Percentiles rank a stretch among this genome's conserved stretches.
phyloP scores from a whole-genome alignment of 1,140 invertebrate species.

The Anastrepha obliqua region DNA sequence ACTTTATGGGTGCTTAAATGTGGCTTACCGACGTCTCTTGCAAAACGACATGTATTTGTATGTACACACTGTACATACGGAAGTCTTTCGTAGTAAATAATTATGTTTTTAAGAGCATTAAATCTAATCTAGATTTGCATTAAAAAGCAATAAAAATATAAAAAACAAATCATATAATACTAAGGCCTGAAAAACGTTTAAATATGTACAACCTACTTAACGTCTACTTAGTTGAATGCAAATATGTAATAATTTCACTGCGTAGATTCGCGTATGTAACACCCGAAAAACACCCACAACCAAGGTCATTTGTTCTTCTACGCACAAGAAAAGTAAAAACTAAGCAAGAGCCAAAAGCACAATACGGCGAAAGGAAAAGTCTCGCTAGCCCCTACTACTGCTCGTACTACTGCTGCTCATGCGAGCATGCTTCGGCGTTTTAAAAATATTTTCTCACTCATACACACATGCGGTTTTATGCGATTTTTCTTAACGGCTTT shows the following conservation, averaged over 20 bases:
- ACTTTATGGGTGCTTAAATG: too few species aligned
- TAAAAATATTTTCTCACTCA: background rate
- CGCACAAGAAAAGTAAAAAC: background rate
- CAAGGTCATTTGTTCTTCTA: constrained; percentile 24
- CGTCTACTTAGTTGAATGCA: background rate
- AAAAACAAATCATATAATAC: background rate
- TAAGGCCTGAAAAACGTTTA: background rate
- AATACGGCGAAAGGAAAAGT: background rate
- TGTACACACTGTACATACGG: too few species aligned
- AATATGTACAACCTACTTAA: background rate
- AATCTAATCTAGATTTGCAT: too few species aligned
- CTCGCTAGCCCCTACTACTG: background rate
- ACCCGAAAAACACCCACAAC: background rate
- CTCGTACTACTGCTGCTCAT: background rate
- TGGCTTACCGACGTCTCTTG: too few species aligned
- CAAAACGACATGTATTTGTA: too few species aligned
- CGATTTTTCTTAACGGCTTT: too few species aligned
- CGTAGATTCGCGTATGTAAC: background rate
- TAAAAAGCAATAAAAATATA: too few species aligned
- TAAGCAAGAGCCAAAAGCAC: background rate
- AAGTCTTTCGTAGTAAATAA: too few species aligned
- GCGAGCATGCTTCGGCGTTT: background rate
- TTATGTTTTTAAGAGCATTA: too few species aligned
- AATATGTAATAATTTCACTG: background rate
- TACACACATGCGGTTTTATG: background rate